These are phyloP conservation scores for Apantesis nais DNA, from an alignment of 2,888 invertebrate species.

Conservation along the genomic window DNA sequence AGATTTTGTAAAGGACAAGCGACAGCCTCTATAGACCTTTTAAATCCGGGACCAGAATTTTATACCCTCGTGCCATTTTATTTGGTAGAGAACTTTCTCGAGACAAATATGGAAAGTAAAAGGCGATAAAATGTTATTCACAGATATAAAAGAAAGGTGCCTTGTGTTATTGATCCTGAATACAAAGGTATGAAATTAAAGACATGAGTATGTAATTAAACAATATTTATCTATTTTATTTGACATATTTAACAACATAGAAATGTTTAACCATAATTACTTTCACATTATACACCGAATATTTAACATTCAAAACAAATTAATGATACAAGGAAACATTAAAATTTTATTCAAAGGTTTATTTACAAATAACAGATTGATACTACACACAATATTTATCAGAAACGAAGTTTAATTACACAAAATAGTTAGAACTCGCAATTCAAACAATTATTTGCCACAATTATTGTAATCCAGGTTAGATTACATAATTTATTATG, in stretches of 20 bases:
- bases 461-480: neutral
- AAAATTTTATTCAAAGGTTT: neutral
- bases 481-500: neutral
- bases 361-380: neutral
- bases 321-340: neutral
- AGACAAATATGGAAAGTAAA: constrained; percentile 23
- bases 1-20: constrained; percentile 28
- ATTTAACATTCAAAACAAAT: neutral
- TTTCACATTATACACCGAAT: neutral
- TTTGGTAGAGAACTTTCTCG: constrained; percentile 22
- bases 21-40: constrained; percentile 33
- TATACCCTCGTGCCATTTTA: constrained; percentile 19
- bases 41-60: constrained; percentile 30
- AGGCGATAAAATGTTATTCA: constrained; percentile 31
- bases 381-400: neutral
- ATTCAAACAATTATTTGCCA: neutral
- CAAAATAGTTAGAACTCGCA: neutral
- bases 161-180: constrained; percentile 3
- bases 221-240: neutral
- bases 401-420: neutral
- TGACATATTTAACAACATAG: constrained; percentile 1
- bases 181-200: neutral
- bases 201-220: neutral
- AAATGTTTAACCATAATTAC: neutral
- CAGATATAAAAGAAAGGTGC: constrained; percentile 16